Evolutionary conservation across 2,888 invertebrate genomes (phyloP).

Genomic region (Blastobasis lacticolella): DNA sequence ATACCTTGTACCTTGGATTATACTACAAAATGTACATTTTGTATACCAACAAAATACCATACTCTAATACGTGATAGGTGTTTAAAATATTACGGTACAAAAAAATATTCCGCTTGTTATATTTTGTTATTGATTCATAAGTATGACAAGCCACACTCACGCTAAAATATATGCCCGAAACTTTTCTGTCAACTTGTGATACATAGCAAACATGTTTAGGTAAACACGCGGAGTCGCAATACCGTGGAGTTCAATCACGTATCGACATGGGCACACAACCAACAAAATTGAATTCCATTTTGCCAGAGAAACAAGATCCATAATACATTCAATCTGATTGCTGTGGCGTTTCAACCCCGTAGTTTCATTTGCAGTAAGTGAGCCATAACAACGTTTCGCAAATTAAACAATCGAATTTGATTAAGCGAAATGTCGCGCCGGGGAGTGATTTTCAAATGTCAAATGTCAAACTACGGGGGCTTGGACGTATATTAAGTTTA

Average conservation of each 20-base stretch:
- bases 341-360: background rate
- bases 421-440: background rate
- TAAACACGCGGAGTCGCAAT: conserved; percentile 1
- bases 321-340: background rate
- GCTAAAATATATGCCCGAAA: too few relatives aligned
- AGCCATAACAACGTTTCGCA: background rate
- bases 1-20: too few relatives aligned
- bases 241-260: conserved; percentile 2
- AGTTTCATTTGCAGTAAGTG: too few relatives aligned
- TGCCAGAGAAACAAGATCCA: background rate
- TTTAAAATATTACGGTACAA: too few relatives aligned
- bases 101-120: too few relatives aligned
- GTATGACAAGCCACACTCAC: too few relatives aligned
- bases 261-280: background rate
- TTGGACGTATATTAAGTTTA: too few relatives aligned
- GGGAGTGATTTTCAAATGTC: background rate
- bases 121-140: too few relatives aligned
- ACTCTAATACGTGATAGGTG: too few relatives aligned
- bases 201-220: background rate
- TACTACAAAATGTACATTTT: too few relatives aligned
- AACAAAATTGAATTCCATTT: conserved; percentile 3
- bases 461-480: too few relatives aligned
- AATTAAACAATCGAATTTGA: background rate
- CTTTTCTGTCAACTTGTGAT: background rate
- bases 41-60: too few relatives aligned